Percentiles rank a stretch among this genome's conserved stretches.
phyloP scores from a whole-genome alignment of 2,113 vertebrate species.

The Hyperopisus bebe region DNA sequence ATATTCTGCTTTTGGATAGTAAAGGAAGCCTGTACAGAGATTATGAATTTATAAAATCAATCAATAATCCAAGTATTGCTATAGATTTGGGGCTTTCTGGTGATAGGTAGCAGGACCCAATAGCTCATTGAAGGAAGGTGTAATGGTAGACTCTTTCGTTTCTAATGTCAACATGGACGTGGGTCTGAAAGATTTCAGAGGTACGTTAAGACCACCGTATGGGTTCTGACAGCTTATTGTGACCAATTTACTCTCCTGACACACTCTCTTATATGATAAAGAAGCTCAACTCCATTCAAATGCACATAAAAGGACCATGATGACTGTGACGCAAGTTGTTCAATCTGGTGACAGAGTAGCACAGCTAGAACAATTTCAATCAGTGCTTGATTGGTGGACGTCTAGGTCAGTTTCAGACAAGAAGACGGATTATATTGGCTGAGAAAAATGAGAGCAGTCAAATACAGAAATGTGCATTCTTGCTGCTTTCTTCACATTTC shows the following conservation, averaged over 20 bases:
- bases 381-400: background rate
- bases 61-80: background rate
- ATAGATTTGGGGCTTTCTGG: background rate
- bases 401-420: background rate
- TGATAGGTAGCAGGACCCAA: background rate
- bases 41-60: background rate
- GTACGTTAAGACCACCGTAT: background rate
- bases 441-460: background rate
- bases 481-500: background rate
- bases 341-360: background rate
- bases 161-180: background rate
- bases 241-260: constrained; percentile 4
- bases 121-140: background rate
- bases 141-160: background rate
- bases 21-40: background rate
- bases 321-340: background rate
- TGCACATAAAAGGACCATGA: background rate
- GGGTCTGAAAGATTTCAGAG: background rate
- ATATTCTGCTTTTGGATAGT: background rate
- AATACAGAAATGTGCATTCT: background rate
- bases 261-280: background rate
- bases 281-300: constrained; percentile 3
- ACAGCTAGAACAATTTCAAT: background rate
- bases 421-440: background rate
- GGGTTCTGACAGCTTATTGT: background rate